Conservation (phyloP, 1,140 invertebrate genomes). For the Aphis gossypii region DNA sequence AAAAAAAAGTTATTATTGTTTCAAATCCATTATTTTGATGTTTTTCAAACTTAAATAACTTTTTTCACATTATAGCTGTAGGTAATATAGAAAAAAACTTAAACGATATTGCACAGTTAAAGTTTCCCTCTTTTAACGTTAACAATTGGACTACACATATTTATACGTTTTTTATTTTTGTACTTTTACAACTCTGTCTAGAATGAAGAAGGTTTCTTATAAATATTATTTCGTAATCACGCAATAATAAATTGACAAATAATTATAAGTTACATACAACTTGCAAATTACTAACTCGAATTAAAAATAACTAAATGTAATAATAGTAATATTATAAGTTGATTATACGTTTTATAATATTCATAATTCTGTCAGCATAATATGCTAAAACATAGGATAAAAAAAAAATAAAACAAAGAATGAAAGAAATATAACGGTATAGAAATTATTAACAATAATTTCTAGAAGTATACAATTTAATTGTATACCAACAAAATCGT, state of each 20-base stretch:
- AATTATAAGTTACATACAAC: neutral
- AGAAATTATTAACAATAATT: neutral
- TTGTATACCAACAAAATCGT: no score
- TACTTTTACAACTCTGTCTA: neutral
- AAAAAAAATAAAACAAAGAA: neutral
- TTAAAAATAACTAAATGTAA: no score
- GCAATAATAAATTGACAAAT: neutral
- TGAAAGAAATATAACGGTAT: neutral
- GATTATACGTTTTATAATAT: neutral
- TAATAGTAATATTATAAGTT: no score
- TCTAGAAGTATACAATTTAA: neutral
- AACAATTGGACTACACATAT: neutral
- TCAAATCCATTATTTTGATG: neutral
- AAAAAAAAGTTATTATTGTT: conserved; percentile 3
- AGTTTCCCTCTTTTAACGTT: neutral
- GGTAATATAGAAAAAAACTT: neutral
- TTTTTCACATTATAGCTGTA: neutral
- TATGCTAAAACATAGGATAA: neutral
- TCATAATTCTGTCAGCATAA: neutral
- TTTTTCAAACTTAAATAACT: neutral
- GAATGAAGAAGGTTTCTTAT: no score
- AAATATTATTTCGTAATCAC: neutral
- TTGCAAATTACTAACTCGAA: neutral
- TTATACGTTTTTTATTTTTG: neutral
- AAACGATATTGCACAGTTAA: neutral